Evolutionary conservation across 2,113 vertebrate genomes (phyloP).

Genomic region (Pampusana beccarii): DNA sequence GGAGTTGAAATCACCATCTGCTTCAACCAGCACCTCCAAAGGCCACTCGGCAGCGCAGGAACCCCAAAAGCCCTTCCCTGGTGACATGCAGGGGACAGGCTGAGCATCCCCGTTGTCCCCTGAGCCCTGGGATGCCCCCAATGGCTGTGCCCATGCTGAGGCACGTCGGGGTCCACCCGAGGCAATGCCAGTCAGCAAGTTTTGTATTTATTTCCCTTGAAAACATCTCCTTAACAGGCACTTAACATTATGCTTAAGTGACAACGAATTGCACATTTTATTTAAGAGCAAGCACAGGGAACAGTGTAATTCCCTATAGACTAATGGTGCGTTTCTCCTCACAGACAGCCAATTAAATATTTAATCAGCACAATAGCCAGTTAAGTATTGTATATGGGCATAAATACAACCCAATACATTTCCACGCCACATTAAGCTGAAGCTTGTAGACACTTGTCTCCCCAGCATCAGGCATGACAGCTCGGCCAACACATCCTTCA

Average conservation of each 20-base stretch:
- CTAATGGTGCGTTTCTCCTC: constrained; percentile 63
- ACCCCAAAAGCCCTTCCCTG: background rate
- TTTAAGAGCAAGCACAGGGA: constrained; percentile 58
- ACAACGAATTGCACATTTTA: constrained; percentile 50
- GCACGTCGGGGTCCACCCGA: accelerated
- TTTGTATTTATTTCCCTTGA: constrained; percentile 14
- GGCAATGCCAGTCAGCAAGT: background rate
- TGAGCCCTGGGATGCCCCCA: accelerated
- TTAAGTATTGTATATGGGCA: constrained; percentile 65
- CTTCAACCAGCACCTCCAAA: background rate
- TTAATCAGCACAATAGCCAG: constrained; percentile 64
- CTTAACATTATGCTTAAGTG: constrained; percentile 56
- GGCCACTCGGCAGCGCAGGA: background rate
- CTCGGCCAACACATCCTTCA: constrained; percentile 28
- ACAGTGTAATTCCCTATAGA: constrained; percentile 50
- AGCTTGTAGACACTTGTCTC: constrained; percentile 56
- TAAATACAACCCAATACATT: constrained; percentile 71
- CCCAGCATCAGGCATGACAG: constrained; percentile 22
- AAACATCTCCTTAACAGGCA: constrained; percentile 12
- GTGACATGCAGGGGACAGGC: accelerated
- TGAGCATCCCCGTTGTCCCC: background rate
- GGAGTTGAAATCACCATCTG: background rate
- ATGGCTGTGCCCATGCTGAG: background rate
- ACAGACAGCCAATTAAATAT: constrained; percentile 70
- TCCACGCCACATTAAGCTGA: constrained; percentile 63